phyloP scores from a whole-genome alignment of 2,113 vertebrate genomes.

The Channa argus region DNA sequence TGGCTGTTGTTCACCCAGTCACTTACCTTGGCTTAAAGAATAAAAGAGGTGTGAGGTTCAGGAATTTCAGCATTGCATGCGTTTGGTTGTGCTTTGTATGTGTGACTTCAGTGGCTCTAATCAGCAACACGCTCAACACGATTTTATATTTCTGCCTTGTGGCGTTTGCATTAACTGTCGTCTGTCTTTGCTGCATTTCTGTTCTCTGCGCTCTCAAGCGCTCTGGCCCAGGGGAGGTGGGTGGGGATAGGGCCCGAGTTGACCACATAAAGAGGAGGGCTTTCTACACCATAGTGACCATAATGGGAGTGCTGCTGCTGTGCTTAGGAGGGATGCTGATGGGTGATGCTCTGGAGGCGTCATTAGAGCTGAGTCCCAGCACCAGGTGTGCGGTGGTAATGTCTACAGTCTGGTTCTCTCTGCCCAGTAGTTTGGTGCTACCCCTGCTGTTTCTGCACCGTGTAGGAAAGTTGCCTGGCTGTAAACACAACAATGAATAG shows the following conservation, averaged over 20 bases:
- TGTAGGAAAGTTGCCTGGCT: too few species aligned
- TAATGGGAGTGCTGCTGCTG: background rate
- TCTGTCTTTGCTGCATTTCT: background rate
- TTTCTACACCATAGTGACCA: background rate
- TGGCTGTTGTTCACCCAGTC: constrained; percentile 43
- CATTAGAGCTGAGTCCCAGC: background rate
- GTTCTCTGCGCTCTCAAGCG: constrained; percentile 1
- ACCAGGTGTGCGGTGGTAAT: background rate
- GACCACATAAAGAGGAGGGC: constrained; percentile 11
- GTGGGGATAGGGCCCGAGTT: background rate
- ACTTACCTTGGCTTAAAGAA: constrained; percentile 2
- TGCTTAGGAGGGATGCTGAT: background rate
- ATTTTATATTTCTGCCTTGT: too few species aligned
- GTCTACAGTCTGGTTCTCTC: too few species aligned
- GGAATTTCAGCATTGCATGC: constrained; percentile 12
- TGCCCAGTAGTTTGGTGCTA: too few species aligned
- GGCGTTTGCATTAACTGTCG: fast-evolving
- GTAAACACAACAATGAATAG: too few species aligned
- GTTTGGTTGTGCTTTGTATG: background rate
- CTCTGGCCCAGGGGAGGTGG: background rate
- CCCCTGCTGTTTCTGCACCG: too few species aligned
- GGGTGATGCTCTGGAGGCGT: background rate
- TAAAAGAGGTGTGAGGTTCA: constrained; percentile 2
- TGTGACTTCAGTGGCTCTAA: too few species aligned
- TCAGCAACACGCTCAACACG: too few species aligned